phyloP scores from a whole-genome alignment of 2,888 invertebrate genomes.

The Fabriciana adippe region DNA sequence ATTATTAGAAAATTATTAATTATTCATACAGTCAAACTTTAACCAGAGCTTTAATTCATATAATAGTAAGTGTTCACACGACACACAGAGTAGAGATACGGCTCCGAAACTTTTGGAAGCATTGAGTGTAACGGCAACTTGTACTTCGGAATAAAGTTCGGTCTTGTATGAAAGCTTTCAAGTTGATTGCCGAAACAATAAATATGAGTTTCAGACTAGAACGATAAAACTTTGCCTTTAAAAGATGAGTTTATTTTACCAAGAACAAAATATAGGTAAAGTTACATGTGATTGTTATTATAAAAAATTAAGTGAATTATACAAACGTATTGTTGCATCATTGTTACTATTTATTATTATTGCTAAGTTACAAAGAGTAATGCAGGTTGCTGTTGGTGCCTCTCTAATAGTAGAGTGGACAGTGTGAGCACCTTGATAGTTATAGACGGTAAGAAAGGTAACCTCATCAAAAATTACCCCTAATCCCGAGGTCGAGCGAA shows the following conservation, averaged over 20 bases:
- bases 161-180: conserved; percentile 56
- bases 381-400: too few relatives aligned
- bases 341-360: too few relatives aligned
- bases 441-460: too few relatives aligned
- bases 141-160: conserved; percentile 41
- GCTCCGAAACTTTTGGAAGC: conserved; percentile 35
- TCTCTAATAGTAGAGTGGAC: too few relatives aligned
- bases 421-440: too few relatives aligned
- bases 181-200: conserved; percentile 70
- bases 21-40: conserved; percentile 12
- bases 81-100: conserved; percentile 19
- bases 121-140: conserved; percentile 38
- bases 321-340: too few relatives aligned
- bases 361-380: too few relatives aligned
- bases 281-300: too few relatives aligned
- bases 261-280: too few relatives aligned
- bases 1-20: background rate
- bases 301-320: too few relatives aligned
- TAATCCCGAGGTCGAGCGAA: too few relatives aligned
- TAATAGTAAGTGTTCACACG: conserved; percentile 12
- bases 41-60: conserved; percentile 29
- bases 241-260: conserved; percentile 10
- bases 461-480: too few relatives aligned
- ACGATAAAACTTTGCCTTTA: conserved; percentile 19
- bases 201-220: conserved; percentile 50